Base-by-base conservation (phyloP, 1,140 invertebrate genomes). In the Harpegnathos saltator region DNA sequence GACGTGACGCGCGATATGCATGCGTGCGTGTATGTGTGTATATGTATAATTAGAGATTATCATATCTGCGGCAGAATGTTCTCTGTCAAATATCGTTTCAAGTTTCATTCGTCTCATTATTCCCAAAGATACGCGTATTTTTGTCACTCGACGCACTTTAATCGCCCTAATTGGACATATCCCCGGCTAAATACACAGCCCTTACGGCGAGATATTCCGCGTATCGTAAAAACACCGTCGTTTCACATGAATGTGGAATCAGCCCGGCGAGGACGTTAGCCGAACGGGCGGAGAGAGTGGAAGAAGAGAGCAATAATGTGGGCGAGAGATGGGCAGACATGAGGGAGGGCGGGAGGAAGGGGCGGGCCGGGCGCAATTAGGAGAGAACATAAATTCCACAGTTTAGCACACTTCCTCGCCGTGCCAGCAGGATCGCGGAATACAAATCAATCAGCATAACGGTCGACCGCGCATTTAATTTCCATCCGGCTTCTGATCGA, bases 371-470 rank as follows among this genome's bases (percentile, higher is more conserved):
- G 92, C 87, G 91, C 92, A 93, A 93, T 94, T 93, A 93, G 92
- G 90, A 91, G 91, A 92, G 92, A 93, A 93, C 93, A 94, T 94
- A 94, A 94, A 94, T 94, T 92, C 91, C 90, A 72, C 90, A 93
- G 92, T 93, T 94, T 93, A 93, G 92, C 89, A 91, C 92, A 94
- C 91, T 94, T 94, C 91, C 92, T 92, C 90, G 87, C 77, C 82
- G 84, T 85, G 82, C 78, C 89, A 87, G 89, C 84, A 91, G 90
- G 38, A 93, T 94, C 90, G 90, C 90, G 92, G 92, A 92, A 93
- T 94, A 94, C 92, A 93, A 94, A 94, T 94, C 93, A 94, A 94
- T 94, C 93, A 91, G 91, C 85, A 90, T 92, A 93, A 94, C 92
- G 92, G 92, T 88, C 91, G 92, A 94, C 90, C 92, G 92, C 90